Percentiles rank a stretch among this genome's conserved stretches.
Evolutionary conservation across 2,888 invertebrate species (phyloP).

Genomic region (Smittia sp.): DNA sequence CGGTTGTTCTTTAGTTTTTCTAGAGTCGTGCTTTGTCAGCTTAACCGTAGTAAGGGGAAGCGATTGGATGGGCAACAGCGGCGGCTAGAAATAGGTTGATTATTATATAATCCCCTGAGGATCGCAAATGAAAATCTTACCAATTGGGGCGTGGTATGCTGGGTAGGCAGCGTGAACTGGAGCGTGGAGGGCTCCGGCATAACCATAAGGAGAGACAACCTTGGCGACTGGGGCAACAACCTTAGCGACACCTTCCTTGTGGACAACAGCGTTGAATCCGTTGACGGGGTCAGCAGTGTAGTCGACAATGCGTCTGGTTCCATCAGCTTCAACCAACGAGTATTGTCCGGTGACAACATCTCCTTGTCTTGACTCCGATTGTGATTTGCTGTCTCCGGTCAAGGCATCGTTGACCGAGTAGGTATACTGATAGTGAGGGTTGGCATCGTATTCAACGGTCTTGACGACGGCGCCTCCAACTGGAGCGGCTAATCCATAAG

Average conservation of each 20-base stretch:
- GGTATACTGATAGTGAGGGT: constrained; percentile 58
- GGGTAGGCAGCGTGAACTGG: constrained; percentile 45
- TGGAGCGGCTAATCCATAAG: constrained; percentile 46
- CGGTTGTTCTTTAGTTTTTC: background rate
- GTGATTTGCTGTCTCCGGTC: constrained; percentile 59
- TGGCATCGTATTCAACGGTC: constrained; percentile 53
- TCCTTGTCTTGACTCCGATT: constrained; percentile 57
- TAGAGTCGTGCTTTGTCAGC: constrained; percentile 10
- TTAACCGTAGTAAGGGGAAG: constrained; percentile 44
- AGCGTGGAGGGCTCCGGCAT: constrained; percentile 44
- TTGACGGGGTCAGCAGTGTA: constrained; percentile 60
- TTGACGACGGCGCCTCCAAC: constrained; percentile 42
- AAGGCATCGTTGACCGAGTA: constrained; percentile 51
- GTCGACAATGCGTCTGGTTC: constrained; percentile 58
- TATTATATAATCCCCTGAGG: no score
- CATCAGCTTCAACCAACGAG: constrained; percentile 58
- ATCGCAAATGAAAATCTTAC: constrained; percentile 42
- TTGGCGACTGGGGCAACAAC: constrained; percentile 44
- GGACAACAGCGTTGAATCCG: constrained; percentile 61
- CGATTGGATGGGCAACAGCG: constrained; percentile 45
- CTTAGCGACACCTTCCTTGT: constrained; percentile 52
- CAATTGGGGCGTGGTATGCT: constrained; percentile 44
- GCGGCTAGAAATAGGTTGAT: background rate
- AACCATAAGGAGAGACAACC: constrained; percentile 45
- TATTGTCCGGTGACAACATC: constrained; percentile 59